Percentiles rank a stretch among this genome's conserved stretches.
Evolutionary conservation across 2,797 vertebrate genomes (phyloP).

Genomic region (Thaleichthys pacificus): DNA sequence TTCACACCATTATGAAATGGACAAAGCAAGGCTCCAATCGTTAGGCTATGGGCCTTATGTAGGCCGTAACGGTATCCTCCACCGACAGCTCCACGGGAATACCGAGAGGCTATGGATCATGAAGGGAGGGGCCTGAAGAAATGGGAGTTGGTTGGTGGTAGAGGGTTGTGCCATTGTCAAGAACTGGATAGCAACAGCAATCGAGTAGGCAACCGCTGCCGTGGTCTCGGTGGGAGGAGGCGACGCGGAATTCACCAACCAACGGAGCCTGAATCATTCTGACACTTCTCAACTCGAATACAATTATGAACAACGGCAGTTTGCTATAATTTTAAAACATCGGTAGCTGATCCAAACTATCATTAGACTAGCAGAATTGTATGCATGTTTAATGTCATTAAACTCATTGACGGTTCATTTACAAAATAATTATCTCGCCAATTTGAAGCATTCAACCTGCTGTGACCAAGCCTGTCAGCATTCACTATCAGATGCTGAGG

Average conservation of each 20-base stretch:
- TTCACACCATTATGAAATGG: too few relatives aligned
- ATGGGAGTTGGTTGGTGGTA: constrained; percentile 71
- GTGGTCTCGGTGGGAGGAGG: constrained; percentile 67
- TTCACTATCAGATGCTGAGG: constrained; percentile 5
- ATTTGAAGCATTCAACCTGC: constrained; percentile 4
- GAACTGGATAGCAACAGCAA: constrained; percentile 81
- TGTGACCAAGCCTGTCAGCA: background rate
- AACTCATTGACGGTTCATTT: background rate
- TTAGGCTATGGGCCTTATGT: background rate
- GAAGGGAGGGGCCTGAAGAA: constrained; percentile 64
- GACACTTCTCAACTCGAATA: constrained; percentile 33
- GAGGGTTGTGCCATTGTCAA: constrained; percentile 70
- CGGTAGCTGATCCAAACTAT: background rate
- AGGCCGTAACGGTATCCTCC: constrained; percentile 3
- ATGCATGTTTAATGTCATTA: background rate
- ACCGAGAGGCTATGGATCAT: constrained; percentile 40
- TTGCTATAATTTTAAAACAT: constrained; percentile 11
- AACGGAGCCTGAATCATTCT: constrained; percentile 44
- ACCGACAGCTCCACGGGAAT: constrained; percentile 25
- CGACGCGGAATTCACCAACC: constrained; percentile 61
- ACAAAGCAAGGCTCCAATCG: background rate
- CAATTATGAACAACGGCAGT: constrained; percentile 33
- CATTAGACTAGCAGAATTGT: background rate
- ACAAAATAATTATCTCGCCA: background rate
- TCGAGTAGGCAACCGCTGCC: constrained; percentile 54